Percentiles rank a stretch among this genome's conserved stretches.
Conservation (phyloP, 2,888 invertebrate genomes). For the Pachycephus smyrnensis region DNA sequence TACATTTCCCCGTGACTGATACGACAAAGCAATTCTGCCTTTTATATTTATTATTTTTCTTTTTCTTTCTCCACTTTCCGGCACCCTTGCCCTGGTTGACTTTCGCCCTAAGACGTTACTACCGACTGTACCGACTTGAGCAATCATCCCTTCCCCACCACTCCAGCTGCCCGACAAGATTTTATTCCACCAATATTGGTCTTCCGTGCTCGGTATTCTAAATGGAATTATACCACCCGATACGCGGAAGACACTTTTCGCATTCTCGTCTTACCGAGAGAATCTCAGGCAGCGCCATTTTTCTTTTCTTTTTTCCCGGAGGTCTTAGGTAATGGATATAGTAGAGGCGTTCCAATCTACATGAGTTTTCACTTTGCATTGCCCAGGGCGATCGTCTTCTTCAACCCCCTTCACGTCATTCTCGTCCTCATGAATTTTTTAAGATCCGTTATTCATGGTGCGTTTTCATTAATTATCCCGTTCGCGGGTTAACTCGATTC, state of each 20-base stretch:
- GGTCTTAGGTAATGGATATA: neutral
- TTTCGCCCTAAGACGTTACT: neutral
- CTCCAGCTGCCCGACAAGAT: neutral
- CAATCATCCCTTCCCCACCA: neutral
- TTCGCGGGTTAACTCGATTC: neutral
- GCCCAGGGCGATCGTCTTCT: neutral
- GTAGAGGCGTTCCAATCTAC: neutral
- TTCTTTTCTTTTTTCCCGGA: neutral
- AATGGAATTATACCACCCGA: neutral
- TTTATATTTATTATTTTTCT: neutral
- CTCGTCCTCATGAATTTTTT: neutral
- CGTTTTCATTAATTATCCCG: neutral
- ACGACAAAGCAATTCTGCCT: neutral
- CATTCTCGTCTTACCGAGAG: neutral
- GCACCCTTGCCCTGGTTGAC: neutral
- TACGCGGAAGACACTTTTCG: neutral
- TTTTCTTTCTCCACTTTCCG: neutral
- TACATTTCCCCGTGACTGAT: neutral
- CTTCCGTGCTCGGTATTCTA: neutral
- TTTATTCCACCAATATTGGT: neutral
- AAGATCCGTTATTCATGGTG: neutral
- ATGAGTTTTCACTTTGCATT: neutral
- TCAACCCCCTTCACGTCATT: neutral
- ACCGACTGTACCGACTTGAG: neutral
- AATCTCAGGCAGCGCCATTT: neutral